A percentile compares a stretch with the other conserved stretches of the same genome.
Evolutionary conservation across 1,140 invertebrate genomes (phyloP).

Genomic region (Condylostylus longicornis): DNA sequence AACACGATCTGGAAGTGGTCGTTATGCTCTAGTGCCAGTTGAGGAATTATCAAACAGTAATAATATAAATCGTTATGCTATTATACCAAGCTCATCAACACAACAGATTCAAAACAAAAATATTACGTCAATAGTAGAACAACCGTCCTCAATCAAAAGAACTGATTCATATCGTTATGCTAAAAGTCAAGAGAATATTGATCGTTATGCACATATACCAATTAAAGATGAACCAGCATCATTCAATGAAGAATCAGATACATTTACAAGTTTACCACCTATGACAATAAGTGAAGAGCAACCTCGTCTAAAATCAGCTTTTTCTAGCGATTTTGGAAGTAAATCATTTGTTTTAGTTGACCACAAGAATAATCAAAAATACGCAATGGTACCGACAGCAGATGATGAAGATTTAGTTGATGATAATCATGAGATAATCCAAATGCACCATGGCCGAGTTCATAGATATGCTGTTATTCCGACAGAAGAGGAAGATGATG

Average conservation of each 20-base stretch:
- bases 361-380: slow-evolving; percentile 39
- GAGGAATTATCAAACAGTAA: slow-evolving; percentile 20
- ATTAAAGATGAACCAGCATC: slow-evolving; percentile 11
- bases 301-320: slow-evolving; percentile 31
- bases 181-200: slow-evolving; percentile 7
- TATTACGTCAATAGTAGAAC: slow-evolving; percentile 8
- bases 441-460: slow-evolving; percentile 41
- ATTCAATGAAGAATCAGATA: slow-evolving; percentile 5
- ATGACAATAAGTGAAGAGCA: slow-evolving; percentile 9
- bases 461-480: slow-evolving; percentile 46
- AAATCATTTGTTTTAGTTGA: slow-evolving; percentile 42
- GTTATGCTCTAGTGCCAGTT: slow-evolving; percentile 35
- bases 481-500: slow-evolving; percentile 30
- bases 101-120: slow-evolving; percentile 21
- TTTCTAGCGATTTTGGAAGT: slow-evolving; percentile 37
- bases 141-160: slow-evolving; percentile 21
- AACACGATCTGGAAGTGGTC: slow-evolving; percentile 14
- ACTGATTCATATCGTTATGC: slow-evolving; percentile 7
- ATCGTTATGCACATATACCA: slow-evolving; percentile 1
- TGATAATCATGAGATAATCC: slow-evolving; percentile 39
- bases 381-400: slow-evolving; percentile 40
- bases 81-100: slow-evolving; percentile 13
- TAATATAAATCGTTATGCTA: slow-evolving; percentile 12
- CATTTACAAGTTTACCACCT: slow-evolving; percentile 13
- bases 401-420: slow-evolving; percentile 40